Evolutionary conservation across 2,888 invertebrate species (phyloP), one percentile per base, ranked within the genome.

Genomic region (Mesorhabditis sp.): DNA sequence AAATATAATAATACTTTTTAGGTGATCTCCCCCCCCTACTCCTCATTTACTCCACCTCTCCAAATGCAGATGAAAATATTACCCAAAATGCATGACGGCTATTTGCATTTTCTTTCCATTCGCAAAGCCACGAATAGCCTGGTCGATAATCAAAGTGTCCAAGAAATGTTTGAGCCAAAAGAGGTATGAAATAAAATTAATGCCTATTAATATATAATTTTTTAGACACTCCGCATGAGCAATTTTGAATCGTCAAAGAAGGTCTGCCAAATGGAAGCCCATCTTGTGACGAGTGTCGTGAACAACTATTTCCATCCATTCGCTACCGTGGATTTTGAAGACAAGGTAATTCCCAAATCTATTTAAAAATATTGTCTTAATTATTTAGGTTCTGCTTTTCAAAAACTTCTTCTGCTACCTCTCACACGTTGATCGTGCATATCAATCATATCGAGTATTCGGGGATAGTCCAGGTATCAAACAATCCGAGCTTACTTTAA

Each of bases 391-490:
- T 41, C 71, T 75, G 3, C 69, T 83, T 15, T 83, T 82, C 75
- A 81, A 82, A 74, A 76, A 78, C 62, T 83, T 83, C 67, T 83
- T 80, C 68, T 83, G 82, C 66, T 76, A 79, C 64, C 81, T 83
- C 64, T 82, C 82, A 4, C 83, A 82, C 69, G 77, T 81, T 10
- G 81, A 83, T 63, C 72, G 82, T 44, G 82, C 83, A 1, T 83
- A 79, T 70, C 80, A 79, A 61, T 77, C 82, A 10, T 83, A 75
- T 67, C 76, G 78, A 69, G 76, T 69, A 63, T 83, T 83, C 66
- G 79, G 78, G 10, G 42, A 63, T 4, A 42, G 45, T 10, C 50
- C 15, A 7, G 15, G 43, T 58, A 1, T 66, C 43, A 28, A 6
- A 28, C 43, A 67, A 67, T 67, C 67, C n/a, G 5, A 13, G 67